Evolutionary conservation across 2,888 invertebrate species (phyloP), one percentile per base, ranked within the genome.

Genomic region (Acanthosepion lycidas): DNA sequence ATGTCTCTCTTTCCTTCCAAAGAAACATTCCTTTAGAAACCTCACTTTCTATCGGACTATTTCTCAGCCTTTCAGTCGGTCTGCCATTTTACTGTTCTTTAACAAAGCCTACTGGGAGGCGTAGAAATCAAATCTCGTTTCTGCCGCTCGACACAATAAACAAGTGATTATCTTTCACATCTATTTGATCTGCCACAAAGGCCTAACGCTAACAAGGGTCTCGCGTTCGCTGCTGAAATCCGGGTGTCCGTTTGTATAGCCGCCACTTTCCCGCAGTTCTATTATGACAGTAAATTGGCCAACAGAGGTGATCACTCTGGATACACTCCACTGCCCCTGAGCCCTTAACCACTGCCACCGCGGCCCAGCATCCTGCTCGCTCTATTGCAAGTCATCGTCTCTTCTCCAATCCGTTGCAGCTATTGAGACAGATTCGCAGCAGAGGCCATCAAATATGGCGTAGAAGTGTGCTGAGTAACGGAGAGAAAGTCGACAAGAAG

Each of bases 81-180:
- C 78, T 9, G n/a, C 78, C n/a, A 78, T 78, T 33, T 78, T 78
- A 78, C n/a, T 78, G 78, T 78, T 78, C 78, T 78, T 78, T 33
- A 78, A 78, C 78, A 78, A 78, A 78, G 78, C 78, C n/a, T 33
- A 78, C n/a, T 33, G 78, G n/a, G 78, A 78, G n/a, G 78, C 78
- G 78, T n/a, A n/a, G 78, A 78, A 78, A 78, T 78, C 78, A 78
- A 78, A 78, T 78, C n/a, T 78, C n/a, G 78, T 33, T 78, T 78
- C 78, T 78, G 78, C 78, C 78, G 78, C 78, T 78, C 78, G n/a
- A 78, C 78, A 78, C 78, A 78, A 78, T 78, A 78, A 78, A 78
- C 78, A 78, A 78, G 78, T 78, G 78, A 78, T 78, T 78, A 78
- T 78, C 78, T 33, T n/a, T 78, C 33, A 15, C 78, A n/a, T 78